Base-by-base conservation (phyloP, 37 sponge, comb jelly and placozoan genomes). In the Lycopodina hypogea region DNA sequence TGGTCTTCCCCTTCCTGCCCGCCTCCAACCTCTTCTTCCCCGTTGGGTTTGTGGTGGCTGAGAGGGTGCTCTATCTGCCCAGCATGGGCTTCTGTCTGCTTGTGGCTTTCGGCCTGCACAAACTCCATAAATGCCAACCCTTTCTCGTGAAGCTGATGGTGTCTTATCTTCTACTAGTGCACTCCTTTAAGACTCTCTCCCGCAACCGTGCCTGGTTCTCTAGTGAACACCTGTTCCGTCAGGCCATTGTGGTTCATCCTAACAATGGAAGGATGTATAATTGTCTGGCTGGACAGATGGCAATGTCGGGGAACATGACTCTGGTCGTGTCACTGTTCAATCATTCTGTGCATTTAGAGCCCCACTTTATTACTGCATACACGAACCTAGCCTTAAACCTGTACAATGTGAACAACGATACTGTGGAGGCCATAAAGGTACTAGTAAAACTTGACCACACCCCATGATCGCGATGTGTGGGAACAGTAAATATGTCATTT, bases 21-120 rank as follows among this genome's bases (percentile, higher is more conserved):
- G 97, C 97, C 48, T 94, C 92, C n/a, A 96, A 96, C 77, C 82
- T 96, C 17, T 91, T 96, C 83, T 96, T 96, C 36, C 92, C 92
- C 18, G 97, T 96, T 40, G 97, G 97, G 24, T 96, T 96, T 82
- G 95, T 94, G 22, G 95, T 96, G 39, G 97, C 97, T 12, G 97
- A 96, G 69, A 81, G 97, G 34, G 83, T 96, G 15, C 85, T 96
- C 22, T 96, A 96, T 52, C 45, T 96, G 0, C 94, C 97, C 45
- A 96, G 97, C 29, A 84, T 84, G 84, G 84, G 84, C 7, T 63
- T 61, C 39, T 84, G 78, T 45, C 40, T 84, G 52, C 78, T 84
- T 1, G 78, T 71, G 3, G 72, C 58, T 28, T 34, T 62, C 9
- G 84, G 84, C 3, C n/a, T 69, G 2, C 70, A 53, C 66, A 6